Evolutionary conservation across 1,140 invertebrate genomes (phyloP).

Genomic region (Bombus vancouverensis): DNA sequence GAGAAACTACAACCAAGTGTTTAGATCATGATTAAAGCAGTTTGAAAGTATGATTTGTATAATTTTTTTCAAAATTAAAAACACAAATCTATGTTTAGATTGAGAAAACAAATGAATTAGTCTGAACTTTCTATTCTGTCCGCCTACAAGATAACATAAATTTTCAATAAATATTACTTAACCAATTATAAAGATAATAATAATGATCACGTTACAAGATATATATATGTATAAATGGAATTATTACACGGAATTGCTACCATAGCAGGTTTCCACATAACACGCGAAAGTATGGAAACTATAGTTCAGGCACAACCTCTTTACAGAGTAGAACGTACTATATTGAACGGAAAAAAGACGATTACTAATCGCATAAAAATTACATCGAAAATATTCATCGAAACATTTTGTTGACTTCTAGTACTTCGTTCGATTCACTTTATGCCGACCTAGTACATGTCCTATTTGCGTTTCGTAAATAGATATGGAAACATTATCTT

Average conservation of each 20-base stretch:
- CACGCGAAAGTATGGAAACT: slow-evolving; percentile 55
- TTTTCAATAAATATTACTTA: slow-evolving; percentile 40
- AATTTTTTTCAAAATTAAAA: not conserved
- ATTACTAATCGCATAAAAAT: not conserved
- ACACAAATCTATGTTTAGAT: not conserved
- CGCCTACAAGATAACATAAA: not conserved
- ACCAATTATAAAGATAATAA: slow-evolving; percentile 41
- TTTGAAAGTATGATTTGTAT: not conserved
- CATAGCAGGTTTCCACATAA: slow-evolving; percentile 42
- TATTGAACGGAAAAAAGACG: not conserved
- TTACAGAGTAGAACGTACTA: slow-evolving; percentile 25
- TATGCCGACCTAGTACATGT: not conserved
- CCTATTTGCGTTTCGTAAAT: not conserved
- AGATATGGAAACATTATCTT: not conserved
- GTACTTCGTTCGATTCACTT: not conserved
- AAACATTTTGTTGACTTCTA: not conserved
- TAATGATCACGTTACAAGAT: slow-evolving; percentile 7
- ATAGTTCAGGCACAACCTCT: not conserved
- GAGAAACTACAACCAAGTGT: not conserved
- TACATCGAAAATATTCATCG: not conserved
- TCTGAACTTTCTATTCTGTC: not conserved
- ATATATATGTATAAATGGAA: slow-evolving; percentile 23
- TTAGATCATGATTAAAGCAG: not conserved
- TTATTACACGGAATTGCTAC: slow-evolving; percentile 33
- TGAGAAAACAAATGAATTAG: not conserved